These are phyloP conservation scores for Eciton burchellii DNA, from an alignment of 1,140 invertebrate genomes.

Conservation along the genomic window DNA sequence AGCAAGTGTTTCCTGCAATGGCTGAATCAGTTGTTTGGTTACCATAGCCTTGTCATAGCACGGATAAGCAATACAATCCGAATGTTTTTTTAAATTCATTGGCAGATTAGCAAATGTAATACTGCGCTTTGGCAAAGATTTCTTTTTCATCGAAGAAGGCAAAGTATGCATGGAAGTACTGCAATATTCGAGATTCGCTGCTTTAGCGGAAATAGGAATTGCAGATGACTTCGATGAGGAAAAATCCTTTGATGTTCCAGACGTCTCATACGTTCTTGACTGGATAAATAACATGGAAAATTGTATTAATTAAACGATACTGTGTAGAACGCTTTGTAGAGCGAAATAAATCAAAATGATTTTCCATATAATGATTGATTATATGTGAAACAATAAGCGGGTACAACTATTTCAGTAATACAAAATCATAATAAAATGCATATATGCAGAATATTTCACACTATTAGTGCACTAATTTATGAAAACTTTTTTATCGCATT, in stretches of 20 bases:
- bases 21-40: slow-evolving; percentile 47
- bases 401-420: slow-evolving; percentile 18
- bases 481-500: neutral
- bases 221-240: slow-evolving; percentile 68
- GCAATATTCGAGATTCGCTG: slow-evolving; percentile 72
- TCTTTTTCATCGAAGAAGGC: slow-evolving; percentile 72
- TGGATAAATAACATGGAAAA: slow-evolving; percentile 77
- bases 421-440: slow-evolving; percentile 27
- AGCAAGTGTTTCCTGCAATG: slow-evolving; percentile 72
- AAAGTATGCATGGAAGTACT: slow-evolving; percentile 74
- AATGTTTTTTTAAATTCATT: slow-evolving; percentile 62
- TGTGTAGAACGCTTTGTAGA: neutral
- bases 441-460: neutral
- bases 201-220: slow-evolving; percentile 55
- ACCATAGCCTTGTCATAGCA: slow-evolving; percentile 51
- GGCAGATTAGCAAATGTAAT: slow-evolving; percentile 78
- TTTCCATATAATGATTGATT: slow-evolving; percentile 4
- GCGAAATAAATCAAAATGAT: slow-evolving; percentile 20
- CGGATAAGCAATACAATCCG: slow-evolving; percentile 22
- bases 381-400: slow-evolving; percentile 26
- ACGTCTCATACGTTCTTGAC: slow-evolving; percentile 77
- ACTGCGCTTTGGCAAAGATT: slow-evolving; percentile 72
- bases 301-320: slow-evolving; percentile 70
- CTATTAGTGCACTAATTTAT: neutral
- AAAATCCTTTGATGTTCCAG: slow-evolving; percentile 80